Percentiles rank a stretch among this genome's conserved stretches.
These are phyloP conservation scores for Cantharis rufa DNA, from an alignment of 2,888 invertebrate genomes.

Conservation along the genomic window DNA sequence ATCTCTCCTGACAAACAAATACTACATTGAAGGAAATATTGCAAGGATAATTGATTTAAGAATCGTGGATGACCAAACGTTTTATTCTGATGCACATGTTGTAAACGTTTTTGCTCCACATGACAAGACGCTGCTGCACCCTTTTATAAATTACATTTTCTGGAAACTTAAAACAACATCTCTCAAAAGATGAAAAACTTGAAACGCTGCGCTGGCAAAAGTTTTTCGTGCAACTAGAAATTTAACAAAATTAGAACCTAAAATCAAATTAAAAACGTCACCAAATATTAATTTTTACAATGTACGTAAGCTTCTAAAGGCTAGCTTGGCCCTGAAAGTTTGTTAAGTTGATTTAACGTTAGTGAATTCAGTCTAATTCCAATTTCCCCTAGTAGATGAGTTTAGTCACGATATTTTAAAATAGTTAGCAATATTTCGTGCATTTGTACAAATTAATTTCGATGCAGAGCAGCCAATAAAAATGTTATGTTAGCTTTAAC, in stretches of 20 bases:
- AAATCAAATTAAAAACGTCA: neutral
- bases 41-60: neutral
- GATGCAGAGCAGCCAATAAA: neutral
- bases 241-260: neutral
- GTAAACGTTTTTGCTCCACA: neutral
- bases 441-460: neutral
- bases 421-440: neutral
- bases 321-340: neutral
- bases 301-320: no score
- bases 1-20: neutral
- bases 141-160: neutral
- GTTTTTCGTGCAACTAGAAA: neutral
- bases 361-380: neutral
- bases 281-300: neutral
- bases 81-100: neutral
- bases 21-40: neutral
- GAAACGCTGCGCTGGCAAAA: neutral
- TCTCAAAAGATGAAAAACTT: neutral
- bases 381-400: neutral
- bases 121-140: neutral
- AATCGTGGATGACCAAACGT: neutral
- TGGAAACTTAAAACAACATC: neutral
- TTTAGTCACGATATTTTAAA: neutral
- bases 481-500: neutral
- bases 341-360: neutral